Evolutionary conservation across 2,888 invertebrate genomes (phyloP).

Genomic region (Scelioninae gen. 2): DNA sequence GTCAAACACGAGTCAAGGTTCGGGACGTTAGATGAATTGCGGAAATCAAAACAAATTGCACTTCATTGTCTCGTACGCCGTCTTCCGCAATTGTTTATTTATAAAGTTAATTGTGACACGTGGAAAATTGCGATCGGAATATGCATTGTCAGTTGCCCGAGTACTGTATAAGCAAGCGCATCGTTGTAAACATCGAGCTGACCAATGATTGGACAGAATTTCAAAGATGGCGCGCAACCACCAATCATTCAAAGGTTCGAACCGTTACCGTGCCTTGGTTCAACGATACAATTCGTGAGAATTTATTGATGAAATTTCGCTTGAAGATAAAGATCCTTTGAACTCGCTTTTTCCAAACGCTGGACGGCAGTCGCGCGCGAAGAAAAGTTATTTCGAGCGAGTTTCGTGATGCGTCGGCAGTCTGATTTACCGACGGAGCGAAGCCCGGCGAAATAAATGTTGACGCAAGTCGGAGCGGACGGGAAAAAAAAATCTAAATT

Average conservation of each 20-base stretch:
- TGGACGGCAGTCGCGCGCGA: neutral
- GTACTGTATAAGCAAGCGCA: conserved; percentile 14
- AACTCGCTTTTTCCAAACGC: conserved; percentile 17
- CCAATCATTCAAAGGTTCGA: conserved; percentile 15
- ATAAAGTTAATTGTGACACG: conserved; percentile 12
- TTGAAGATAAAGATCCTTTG: conserved; percentile 20
- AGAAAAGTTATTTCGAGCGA: neutral
- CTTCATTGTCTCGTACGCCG: conserved; percentile 18
- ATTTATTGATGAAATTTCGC: conserved; percentile 19
- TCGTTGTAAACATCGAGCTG: conserved; percentile 3
- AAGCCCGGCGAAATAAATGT: neutral
- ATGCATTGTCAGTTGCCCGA: conserved; percentile 28
- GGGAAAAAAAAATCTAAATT: neutral
- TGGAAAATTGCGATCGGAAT: conserved; percentile 26
- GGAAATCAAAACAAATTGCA: conserved; percentile 28
- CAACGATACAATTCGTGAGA: neutral
- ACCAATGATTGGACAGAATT: conserved; percentile 8
- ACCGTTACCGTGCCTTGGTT: neutral
- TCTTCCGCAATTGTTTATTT: conserved; percentile 2
- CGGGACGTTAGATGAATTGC: neutral
- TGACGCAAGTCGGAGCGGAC: conserved; percentile 9
- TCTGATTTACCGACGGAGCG: conserved; percentile 1
- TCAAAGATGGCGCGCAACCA: conserved; percentile 10
- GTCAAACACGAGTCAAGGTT: conserved; percentile 16
- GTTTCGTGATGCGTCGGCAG: neutral